Evolutionary conservation across 2,888 invertebrate species (phyloP), one percentile per base, ranked within the genome.

Genomic region (Cosmia trapezina): DNA sequence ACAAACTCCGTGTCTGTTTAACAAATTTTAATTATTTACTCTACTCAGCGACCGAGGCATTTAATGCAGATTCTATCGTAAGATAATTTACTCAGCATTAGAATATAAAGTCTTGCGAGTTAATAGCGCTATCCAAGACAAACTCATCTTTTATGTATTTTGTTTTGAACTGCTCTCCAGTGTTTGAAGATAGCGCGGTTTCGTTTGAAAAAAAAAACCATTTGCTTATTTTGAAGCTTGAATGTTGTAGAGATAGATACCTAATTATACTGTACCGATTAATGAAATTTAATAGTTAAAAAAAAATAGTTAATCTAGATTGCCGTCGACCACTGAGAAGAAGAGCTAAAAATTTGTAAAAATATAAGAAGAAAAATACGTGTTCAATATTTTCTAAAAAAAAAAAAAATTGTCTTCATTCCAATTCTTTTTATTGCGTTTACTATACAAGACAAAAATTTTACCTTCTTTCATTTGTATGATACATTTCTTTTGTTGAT

Each of bases 111-210:
- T 64, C 11, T 66, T 59, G 22, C 11, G 47, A 53, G 37, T 83
- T 60, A n/a, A n/a, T n/a, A n/a, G n/a, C n/a, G n/a, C 11, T 65
- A 45, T 80, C 61, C 11, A 28, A 70, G n/a, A 54, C 78, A 28
- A 45, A 0, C 71, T 83, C 67, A 70, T 81, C 62, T 77, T 65
- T 77, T 81, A 84, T 84, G 63, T 74, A 83, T 74, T 71, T 70
- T 11, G 12, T 14, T 14, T 37, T 51, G 12, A 68, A 33, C 57
- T 57, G 51, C 47, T 59, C 54, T 17, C 28, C 11, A 33, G 8
- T 59, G 28, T 60, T 71, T 53, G n/a, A 33, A n/a, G n/a, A n/a
- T n/a, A n/a, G n/a, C n/a, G n/a, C n/a, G n/a, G n/a, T n/a, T n/a
- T n/a, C n/a, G n/a, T n/a, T n/a, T n/a, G n/a, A n/a, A n/a, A n/a